phyloP scores from a whole-genome alignment of 1,140 invertebrate species.

The Latrodectus geometricus region DNA sequence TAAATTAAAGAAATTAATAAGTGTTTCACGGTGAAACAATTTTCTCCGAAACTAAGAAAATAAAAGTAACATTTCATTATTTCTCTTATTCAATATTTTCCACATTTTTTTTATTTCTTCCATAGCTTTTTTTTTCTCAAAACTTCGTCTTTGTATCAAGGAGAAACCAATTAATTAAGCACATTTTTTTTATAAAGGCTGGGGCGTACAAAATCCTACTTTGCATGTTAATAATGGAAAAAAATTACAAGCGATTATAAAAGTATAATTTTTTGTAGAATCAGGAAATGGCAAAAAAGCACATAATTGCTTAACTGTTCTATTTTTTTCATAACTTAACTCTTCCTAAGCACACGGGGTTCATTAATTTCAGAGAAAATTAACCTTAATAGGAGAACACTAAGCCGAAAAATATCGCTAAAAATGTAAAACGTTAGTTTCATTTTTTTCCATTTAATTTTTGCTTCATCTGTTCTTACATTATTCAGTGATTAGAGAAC shows the following conservation, averaged over 20 bases:
- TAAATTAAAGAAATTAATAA: no score
- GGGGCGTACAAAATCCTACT: neutral
- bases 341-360: slow-evolving; percentile 22
- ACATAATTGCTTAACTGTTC: slow-evolving; percentile 50
- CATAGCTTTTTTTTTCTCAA: neutral
- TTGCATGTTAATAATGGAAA: slow-evolving; percentile 46
- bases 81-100: neutral
- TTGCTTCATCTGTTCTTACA: slow-evolving; percentile 2
- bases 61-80: neutral
- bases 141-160: neutral
- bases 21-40: no score
- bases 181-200: slow-evolving; percentile 36
- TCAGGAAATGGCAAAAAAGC: slow-evolving; percentile 4
- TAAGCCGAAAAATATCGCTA: slow-evolving; percentile 53
- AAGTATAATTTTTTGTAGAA: slow-evolving; percentile 23
- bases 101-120: neutral
- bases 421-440: slow-evolving; percentile 36
- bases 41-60: no score
- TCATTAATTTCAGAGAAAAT: slow-evolving; percentile 60
- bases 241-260: slow-evolving; percentile 42
- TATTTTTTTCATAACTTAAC: slow-evolving; percentile 19
- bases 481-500: slow-evolving; percentile 54
- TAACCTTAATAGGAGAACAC: slow-evolving; percentile 47
- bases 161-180: slow-evolving; percentile 44
- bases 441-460: slow-evolving; percentile 14